phyloP scores from a whole-genome alignment of 2,113 vertebrate genomes.

The Formicarius rufipectus region DNA sequence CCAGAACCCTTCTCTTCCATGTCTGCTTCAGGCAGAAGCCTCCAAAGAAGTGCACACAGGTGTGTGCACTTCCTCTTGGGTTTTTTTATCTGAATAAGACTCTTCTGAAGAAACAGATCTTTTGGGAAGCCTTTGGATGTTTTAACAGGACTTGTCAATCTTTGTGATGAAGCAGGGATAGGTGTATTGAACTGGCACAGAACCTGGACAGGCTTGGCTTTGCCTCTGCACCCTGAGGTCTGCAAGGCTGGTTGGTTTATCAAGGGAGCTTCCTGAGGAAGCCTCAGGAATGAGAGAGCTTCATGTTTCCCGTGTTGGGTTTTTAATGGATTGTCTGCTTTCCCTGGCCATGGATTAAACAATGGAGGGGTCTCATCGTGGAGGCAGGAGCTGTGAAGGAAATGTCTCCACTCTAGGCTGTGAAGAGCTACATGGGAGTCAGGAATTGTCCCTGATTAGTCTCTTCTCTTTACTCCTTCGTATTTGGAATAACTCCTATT shows the following conservation, averaged over 20 bases:
- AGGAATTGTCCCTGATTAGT: rapidly evolving
- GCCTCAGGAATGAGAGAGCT: neutral
- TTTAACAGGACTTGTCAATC: neutral
- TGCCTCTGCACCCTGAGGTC: neutral
- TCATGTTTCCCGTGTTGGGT: neutral
- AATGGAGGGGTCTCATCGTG: neutral
- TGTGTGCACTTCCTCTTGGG: neutral
- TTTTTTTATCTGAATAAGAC: neutral
- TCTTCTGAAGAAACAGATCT: neutral
- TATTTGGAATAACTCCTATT: neutral
- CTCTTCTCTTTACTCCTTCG: neutral
- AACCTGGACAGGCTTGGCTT: neutral
- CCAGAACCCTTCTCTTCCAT: neutral
- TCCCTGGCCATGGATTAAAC: rapidly evolving
- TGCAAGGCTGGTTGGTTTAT: rapidly evolving
- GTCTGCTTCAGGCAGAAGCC: neutral
- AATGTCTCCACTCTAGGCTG: rapidly evolving
- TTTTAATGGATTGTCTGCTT: neutral
- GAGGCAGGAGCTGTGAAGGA: neutral
- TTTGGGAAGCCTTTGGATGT: neutral
- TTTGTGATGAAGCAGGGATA: neutral
- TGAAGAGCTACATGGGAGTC: neutral
- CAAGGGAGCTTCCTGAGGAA: neutral
- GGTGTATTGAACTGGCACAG: neutral
- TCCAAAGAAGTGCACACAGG: neutral